Evolutionary conservation across 2,113 vertebrate species (phyloP).

Genomic region (Anoura caudifer): DNA sequence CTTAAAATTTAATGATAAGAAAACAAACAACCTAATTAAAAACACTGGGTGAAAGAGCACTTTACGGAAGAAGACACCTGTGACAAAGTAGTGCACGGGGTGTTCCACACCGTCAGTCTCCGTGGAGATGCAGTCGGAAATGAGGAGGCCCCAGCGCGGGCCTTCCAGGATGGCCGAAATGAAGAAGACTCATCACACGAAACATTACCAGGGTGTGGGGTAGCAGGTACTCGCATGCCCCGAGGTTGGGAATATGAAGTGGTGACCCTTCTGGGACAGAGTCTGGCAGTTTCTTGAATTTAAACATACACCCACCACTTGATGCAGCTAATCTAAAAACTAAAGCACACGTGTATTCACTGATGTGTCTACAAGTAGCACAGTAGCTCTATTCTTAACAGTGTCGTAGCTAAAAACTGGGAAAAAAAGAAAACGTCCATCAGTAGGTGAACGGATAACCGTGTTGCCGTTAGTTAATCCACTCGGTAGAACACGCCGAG

Average conservation of each 20-base stretch:
- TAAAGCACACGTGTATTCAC: not conserved
- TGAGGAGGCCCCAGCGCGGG: not conserved
- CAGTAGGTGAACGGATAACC: not conserved
- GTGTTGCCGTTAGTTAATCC: not conserved
- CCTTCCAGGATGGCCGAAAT: not conserved
- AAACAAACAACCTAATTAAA: not conserved
- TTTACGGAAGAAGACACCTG: not conserved
- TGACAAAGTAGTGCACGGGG: not conserved
- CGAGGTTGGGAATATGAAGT: not conserved
- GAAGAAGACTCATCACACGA: not conserved
- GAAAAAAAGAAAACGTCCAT: not conserved
- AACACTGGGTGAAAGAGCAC: not conserved
- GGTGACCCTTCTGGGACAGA: not conserved
- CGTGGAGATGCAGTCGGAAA: not conserved
- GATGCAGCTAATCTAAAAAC: not conserved
- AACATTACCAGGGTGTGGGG: not conserved
- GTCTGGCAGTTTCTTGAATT: not conserved
- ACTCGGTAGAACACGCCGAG: not conserved
- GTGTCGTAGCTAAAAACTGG: not conserved
- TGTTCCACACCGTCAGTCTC: too few species aligned
- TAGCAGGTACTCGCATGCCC: not conserved
- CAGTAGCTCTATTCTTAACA: not conserved
- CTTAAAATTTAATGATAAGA: not conserved
- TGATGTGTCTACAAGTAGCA: not conserved
- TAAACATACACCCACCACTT: not conserved